Evolutionary conservation across 2,888 invertebrate species (phyloP), one percentile per base, ranked within the genome.

Genomic region (Drosophila suboccidentalis): DNA sequence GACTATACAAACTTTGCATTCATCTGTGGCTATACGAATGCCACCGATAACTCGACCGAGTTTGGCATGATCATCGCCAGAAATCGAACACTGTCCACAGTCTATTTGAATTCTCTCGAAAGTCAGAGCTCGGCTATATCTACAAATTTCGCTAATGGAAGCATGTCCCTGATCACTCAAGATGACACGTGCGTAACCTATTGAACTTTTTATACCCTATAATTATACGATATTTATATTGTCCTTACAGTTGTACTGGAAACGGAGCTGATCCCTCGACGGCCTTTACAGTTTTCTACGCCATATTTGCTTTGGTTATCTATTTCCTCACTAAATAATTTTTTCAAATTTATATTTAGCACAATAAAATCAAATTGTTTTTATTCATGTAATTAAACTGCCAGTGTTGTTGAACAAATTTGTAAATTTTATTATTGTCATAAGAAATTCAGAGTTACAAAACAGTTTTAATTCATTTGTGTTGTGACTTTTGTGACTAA

Each of bases 11-110:
- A 68, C 11, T 88, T 73, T 49, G 82, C 91, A 1, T 71, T 88
- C 0, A 44, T 89, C 47, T 91, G 91, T 32, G 91, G 90, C 29
- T 91, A 89, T n/a, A 76, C 80, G 4, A 90, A 91, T 67, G 64
- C 76, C 17, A 72, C 75, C 0, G 75, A 87, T 46, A 75, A 55
- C 22, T 39, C 63, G 1, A 83, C 86, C 0, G 64, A 71, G 0
- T 89, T 90, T 38, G 87, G 75, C 32, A 53, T 81, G 61, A 68
- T 90, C 13, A 63, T 91, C 1, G 80, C 89, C 13, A 75, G 90
- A 9, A 46, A 78, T 38, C 78, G 84, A 0, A 17, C 50, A 0
- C 49, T 70, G 0, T 71, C 79, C 4, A 62, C 77, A 0, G 69
- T 29, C 5, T 4, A 22, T 4, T 51, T 90, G 13, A 63, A 76